Percentiles rank a stretch among this genome's conserved stretches.
Evolutionary conservation across 2,888 invertebrate genomes (phyloP).

Genomic region (Cryptops parisi): DNA sequence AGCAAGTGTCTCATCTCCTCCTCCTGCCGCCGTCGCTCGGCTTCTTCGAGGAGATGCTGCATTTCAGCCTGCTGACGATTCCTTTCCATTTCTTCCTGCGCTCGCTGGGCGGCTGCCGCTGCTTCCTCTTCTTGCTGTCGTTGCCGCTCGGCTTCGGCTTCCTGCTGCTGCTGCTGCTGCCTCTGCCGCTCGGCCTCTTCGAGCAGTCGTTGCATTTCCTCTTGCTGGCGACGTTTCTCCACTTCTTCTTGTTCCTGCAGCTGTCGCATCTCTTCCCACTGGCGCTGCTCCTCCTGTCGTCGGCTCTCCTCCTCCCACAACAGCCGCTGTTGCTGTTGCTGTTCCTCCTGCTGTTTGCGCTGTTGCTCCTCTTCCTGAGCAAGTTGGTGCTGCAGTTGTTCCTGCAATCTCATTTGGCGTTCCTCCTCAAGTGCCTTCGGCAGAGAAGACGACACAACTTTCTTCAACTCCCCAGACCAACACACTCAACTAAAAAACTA

Average conservation of each 20-base stretch:
- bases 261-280: not conserved
- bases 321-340: not conserved
- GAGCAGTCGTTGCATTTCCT: not conserved
- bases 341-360: not conserved
- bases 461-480: no score
- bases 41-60: slow-evolving; percentile 4
- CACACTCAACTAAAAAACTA: no score
- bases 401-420: no score
- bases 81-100: not conserved
- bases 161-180: not conserved
- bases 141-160: not conserved
- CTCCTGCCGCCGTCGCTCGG: slow-evolving; percentile 3
- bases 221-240: not conserved
- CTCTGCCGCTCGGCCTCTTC: not conserved
- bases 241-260: not conserved
- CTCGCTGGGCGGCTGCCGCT: no score
- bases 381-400: no score
- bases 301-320: not conserved
- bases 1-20: not conserved
- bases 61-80: not conserved
- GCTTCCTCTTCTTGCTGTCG: not conserved
- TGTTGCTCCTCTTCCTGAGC: not conserved
- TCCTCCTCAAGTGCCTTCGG: no score
- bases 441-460: no score
- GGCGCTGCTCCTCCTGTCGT: not conserved